Base-by-base conservation (phyloP, 2,113 vertebrate genomes). In the Coregonus clupeaformis region DNA sequence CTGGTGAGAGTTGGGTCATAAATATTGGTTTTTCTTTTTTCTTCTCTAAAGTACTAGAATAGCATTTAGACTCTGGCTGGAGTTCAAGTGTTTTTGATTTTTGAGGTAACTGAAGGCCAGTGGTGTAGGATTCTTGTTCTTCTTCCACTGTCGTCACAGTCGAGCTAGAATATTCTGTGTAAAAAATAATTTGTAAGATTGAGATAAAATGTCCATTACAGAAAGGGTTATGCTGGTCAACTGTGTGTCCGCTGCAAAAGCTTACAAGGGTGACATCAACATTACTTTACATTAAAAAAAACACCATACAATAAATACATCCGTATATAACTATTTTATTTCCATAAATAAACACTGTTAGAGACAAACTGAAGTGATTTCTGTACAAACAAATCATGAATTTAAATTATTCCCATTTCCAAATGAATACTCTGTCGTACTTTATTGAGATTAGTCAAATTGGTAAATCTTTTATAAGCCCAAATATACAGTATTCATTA, bases 61-160 rank as follows among this genome's bases (percentile, higher is more conserved):
- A 92, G 86, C 81, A 84, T 91, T 95, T 89, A 77, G 94, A 80
- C 87, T 94, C 96, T 96, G 96, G 92, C 83, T 92, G 88, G 94
- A 95, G 94, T 93, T 97, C 96, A 95, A 96, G 94, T 95, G 95
- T 95, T 97, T 94, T 94, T 18, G 92, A 85, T 91, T 83, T 94
- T 68, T 94, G 81, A 78, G 90, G 82, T 87, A 98, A 92, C 65
- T 89, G 93, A 88, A 96, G 91, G 79, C 91, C 71, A 77, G 88
- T 93, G 90, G 86, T 94, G 95, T 89, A 94, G 89, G 90, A 91
- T 87, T 94, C 92, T 86, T 89, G 92, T 89, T 90, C 92, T 87
- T 93, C 90, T 82, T 97, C 95, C 89, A 95, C 92, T 82, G 94
- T 92, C 93, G 93, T 92, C 92, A 91, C 76, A 92, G 90, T 88